These are phyloP conservation scores for Bombyx mandarina DNA, from an alignment of 1,140 invertebrate genomes.

Conservation along the genomic window DNA sequence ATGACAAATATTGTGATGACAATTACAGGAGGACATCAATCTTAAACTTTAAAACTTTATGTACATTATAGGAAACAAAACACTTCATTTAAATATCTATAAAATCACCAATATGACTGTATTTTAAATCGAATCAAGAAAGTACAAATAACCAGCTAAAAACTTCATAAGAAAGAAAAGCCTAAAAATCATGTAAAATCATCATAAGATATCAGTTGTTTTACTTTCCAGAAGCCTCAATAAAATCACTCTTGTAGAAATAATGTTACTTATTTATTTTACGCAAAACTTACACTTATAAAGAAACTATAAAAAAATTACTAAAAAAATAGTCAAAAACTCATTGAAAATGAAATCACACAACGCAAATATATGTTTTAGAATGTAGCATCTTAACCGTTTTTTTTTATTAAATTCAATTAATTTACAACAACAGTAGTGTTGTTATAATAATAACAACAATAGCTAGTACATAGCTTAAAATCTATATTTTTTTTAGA, in stretches of 20 bases:
- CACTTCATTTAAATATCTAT: constrained; percentile 28
- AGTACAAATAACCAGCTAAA: constrained; percentile 14
- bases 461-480: constrained; percentile 31
- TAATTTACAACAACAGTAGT: constrained; percentile 59
- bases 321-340: constrained; percentile 27
- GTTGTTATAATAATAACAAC: constrained; percentile 55
- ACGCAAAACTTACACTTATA: constrained; percentile 36
- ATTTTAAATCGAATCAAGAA: constrained; percentile 5
- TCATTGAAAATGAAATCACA: constrained; percentile 34
- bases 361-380: constrained; percentile 38
- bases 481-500: constrained; percentile 29
- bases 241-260: constrained; percentile 48
- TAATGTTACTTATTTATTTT: constrained; percentile 37
- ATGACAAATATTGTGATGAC: constrained; percentile 20
- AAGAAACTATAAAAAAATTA: constrained; percentile 9
- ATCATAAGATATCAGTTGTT: constrained; percentile 1
- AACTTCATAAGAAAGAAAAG: not conserved
- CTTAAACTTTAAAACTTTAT: constrained; percentile 38
- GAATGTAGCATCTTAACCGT: constrained; percentile 45
- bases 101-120: constrained; percentile 21
- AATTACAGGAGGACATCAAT: constrained; percentile 36
- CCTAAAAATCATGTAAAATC: not conserved
- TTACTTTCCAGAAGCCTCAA: constrained; percentile 37
- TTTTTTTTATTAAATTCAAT: constrained; percentile 56
- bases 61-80: constrained; percentile 39